Percentiles rank a stretch among this genome's conserved stretches.
These are phyloP conservation scores for Colistium nudipinnis DNA, from an alignment of 2,113 vertebrate genomes.

Conservation along the genomic window DNA sequence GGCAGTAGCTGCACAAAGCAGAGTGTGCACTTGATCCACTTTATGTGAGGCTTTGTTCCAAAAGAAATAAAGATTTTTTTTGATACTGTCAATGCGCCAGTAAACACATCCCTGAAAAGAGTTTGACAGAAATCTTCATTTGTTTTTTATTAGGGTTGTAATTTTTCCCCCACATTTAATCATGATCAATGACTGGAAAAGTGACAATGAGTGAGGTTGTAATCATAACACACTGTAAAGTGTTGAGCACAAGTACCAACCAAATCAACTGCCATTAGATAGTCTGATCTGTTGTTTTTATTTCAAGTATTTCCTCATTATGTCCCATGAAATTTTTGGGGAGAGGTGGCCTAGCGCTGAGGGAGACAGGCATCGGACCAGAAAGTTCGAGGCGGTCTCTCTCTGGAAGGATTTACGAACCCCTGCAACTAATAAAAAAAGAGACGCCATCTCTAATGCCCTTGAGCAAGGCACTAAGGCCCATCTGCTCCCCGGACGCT, in stretches of 20 bases:
- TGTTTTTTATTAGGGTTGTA: background rate
- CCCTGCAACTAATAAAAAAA: too few species aligned
- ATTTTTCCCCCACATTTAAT: conserved; percentile 1
- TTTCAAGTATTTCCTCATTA: conserved; percentile 30
- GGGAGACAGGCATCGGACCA: too few species aligned
- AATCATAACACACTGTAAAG: conserved; percentile 18
- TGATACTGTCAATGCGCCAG: conserved; percentile 14
- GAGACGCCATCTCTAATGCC: too few species aligned
- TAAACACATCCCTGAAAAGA: conserved; percentile 24
- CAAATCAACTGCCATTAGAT: conserved; percentile 9
- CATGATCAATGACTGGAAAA: conserved; percentile 29
- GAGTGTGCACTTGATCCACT: conserved; percentile 42
- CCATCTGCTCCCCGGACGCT: too few species aligned
- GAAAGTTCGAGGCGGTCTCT: too few species aligned
- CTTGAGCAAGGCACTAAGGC: too few species aligned
- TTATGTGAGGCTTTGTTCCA: conserved; percentile 37
- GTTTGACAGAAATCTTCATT: conserved; percentile 23
- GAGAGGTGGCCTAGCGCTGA: too few species aligned
- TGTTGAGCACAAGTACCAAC: conserved; percentile 25
- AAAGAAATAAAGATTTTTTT: conserved; percentile 43
- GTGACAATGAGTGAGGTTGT: conserved; percentile 10
- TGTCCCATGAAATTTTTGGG: too few species aligned
- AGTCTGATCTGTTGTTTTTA: conserved; percentile 27
- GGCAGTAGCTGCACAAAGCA: conserved; percentile 35
- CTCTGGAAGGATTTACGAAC: too few species aligned